A percentile compares a stretch with the other conserved stretches of the same genome.
These are phyloP conservation scores for Eumacrocentrus americanus DNA, from an alignment of 2,888 invertebrate genomes.

Conservation along the genomic window DNA sequence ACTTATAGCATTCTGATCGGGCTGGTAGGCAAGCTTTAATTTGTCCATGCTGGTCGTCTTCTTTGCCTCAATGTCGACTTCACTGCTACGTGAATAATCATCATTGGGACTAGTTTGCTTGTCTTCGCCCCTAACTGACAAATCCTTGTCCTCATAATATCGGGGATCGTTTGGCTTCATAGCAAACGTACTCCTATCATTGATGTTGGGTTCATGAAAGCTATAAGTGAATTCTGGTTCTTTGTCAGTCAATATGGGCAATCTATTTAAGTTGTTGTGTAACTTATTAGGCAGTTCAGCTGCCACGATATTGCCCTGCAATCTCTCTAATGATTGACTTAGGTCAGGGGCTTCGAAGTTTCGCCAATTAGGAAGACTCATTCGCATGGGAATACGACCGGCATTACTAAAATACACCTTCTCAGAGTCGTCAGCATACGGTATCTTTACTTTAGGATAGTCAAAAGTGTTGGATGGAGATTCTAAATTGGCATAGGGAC, in stretches of 20 bases:
- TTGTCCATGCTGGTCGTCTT: neutral
- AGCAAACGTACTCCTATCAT: slow-evolving; percentile 51
- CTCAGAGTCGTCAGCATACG: slow-evolving; percentile 23
- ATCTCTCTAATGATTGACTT: slow-evolving; percentile 17
- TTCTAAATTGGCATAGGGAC: slow-evolving; percentile 22
- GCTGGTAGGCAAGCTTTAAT: neutral
- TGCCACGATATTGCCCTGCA: slow-evolving; percentile 20
- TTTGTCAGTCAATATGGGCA: slow-evolving; percentile 20
- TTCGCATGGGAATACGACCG: slow-evolving; percentile 1
- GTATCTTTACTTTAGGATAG: slow-evolving; percentile 16
- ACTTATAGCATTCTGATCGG: neutral
- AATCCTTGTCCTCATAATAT: slow-evolving; percentile 46
- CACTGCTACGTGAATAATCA: neutral
- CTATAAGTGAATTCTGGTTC: slow-evolving; percentile 50
- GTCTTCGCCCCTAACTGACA: neutral
- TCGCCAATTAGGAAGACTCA: neutral
- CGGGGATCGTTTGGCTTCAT: slow-evolving; percentile 60
- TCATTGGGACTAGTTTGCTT: slow-evolving; percentile 12
- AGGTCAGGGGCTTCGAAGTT: slow-evolving; percentile 15
- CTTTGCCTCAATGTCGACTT: neutral
- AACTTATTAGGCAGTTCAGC: neutral
- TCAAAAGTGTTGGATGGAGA: neutral
- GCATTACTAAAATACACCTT: slow-evolving; percentile 22
- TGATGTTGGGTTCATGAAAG: slow-evolving; percentile 44
- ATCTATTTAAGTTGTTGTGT: neutral